Evolutionary conservation across 2,888 invertebrate species (phyloP), one percentile per base, ranked within the genome.

Genomic region (Biston stratarius): DNA sequence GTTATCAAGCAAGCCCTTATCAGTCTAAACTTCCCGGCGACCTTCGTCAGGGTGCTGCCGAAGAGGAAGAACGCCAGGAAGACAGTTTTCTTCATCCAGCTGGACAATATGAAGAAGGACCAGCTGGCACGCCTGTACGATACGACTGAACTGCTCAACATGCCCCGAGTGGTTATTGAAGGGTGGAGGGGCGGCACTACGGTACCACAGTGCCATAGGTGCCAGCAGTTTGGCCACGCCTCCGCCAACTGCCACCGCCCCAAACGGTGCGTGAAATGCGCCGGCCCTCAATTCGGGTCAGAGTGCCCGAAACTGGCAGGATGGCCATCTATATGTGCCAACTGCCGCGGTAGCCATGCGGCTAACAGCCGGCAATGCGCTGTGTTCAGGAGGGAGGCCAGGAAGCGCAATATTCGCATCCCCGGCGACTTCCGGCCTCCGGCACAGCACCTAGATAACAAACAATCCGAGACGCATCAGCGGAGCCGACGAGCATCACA

Each of bases 191-290:
- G 64, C 6, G 56, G 64, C 0, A 61, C 72, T 0, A 53, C 52
- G 38, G 10, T 53, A 3, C 52, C 52, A 7, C 69, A 76, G 8
- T 76, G 74, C 36, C 77, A 76, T 53, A 44, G 73, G 2, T 72
- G 74, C 63, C 73, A 76, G n/a, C 42, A 53, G 0, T 76, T n/a
- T n/a, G n/a, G n/a, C n/a, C n/a, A n/a, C n/a, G n/a, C n/a, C n/a
- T n/a, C n/a, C n/a, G n/a, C n/a, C 0, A 45, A 58, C 24, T 73
- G 72, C 53, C 70, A 69, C 64, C 33, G 70, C 0, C 55, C 60
- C 0, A n/a, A 36, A 5, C 64, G 60, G 0, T 74, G 70, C 36
- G 70, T 73, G 0, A 56, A 68, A 0, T 74, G 72, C 36, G 64
- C 67, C 0, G 72, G 40, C 0, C 44, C 15, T 0, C 74, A 73